A percentile compares a stretch with the other conserved stretches of the same genome.
These are phyloP conservation scores for Corticium candelabrum DNA, from an alignment of 37 sponge, comb jelly and placozoan genomes.

Conservation along the genomic window DNA sequence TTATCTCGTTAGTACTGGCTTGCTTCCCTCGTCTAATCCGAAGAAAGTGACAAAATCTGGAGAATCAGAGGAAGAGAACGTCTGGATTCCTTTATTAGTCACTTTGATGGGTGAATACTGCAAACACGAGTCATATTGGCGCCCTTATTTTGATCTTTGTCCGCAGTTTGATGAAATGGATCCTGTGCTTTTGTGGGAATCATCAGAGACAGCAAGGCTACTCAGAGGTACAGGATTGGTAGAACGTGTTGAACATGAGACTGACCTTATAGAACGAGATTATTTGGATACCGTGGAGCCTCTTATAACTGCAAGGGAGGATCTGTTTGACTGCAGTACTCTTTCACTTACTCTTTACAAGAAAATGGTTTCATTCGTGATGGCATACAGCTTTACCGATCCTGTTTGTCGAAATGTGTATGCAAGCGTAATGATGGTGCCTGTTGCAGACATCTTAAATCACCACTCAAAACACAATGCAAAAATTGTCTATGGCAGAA, in stretches of 20 bases:
- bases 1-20: neutral
- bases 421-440: neutral
- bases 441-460: neutral
- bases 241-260: neutral
- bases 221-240: neutral
- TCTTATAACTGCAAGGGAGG: neutral
- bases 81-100: neutral
- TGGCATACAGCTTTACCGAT: neutral
- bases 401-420: neutral
- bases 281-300: neutral
- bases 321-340: neutral
- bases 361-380: neutral
- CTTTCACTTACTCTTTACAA: neutral
- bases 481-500: neutral
- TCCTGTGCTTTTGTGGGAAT: neutral
- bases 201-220: neutral
- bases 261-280: neutral
- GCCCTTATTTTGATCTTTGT: neutral
- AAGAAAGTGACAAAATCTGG: neutral
- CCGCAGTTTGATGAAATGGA: neutral
- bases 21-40: neutral
- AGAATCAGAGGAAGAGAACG: neutral
- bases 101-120: neutral
- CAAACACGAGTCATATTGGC: neutral
- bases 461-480: neutral